Evolutionary conservation across 2,113 vertebrate species (phyloP).

Genomic region (Dolichallabes microphthalmus): DNA sequence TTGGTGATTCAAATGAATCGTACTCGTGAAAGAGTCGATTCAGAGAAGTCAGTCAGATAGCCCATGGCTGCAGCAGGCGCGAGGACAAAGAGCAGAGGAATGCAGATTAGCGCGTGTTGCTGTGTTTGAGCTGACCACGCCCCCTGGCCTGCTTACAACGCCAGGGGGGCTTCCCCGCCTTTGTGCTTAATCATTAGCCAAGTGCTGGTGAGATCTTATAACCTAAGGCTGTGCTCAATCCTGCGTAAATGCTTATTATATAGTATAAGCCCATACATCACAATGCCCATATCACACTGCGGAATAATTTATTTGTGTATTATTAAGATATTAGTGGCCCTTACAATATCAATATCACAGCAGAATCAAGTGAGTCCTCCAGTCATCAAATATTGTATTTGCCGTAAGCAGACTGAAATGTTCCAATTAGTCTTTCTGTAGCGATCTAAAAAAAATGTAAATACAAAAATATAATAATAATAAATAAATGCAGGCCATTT

Average conservation of each 20-base stretch:
- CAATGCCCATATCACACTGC: background rate
- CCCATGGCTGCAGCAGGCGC: background rate
- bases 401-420: background rate
- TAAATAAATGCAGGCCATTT: background rate
- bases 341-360: background rate
- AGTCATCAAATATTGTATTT: background rate
- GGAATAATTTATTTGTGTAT: background rate
- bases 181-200: conserved; percentile 40
- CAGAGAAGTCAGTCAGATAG: background rate
- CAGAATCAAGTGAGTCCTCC: background rate
- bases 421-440: background rate
- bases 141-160: conserved; percentile 27
- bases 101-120: conserved; percentile 47
- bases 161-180: conserved; percentile 16
- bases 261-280: background rate
- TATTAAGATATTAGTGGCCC: background rate
- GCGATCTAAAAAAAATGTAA: background rate
- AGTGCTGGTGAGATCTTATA: background rate
- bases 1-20: background rate
- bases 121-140: conserved; percentile 13
- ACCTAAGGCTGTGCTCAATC: conserved; percentile 5
- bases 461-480: no score
- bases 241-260: background rate
- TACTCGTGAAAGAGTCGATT: background rate
- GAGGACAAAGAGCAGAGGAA: conserved; percentile 53